Percentiles rank a stretch among this genome's conserved stretches.
These are phyloP conservation scores for Proisotoma minuta DNA, from an alignment of 2,888 invertebrate genomes.

Conservation along the genomic window DNA sequence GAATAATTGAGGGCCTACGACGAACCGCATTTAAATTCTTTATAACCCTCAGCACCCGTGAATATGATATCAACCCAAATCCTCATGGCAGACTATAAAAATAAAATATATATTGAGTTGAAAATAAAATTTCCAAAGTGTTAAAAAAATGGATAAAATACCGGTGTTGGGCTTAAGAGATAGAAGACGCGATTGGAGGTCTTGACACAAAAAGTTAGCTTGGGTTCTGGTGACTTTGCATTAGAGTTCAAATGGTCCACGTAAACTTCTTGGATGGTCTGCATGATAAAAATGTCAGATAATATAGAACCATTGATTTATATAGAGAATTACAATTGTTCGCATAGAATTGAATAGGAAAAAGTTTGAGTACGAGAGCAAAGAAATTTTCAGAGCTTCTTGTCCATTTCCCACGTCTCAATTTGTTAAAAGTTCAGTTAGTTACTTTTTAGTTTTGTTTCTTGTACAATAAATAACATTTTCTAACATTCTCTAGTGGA, in stretches of 20 bases:
- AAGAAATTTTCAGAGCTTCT: too few relatives aligned
- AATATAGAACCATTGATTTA: constrained; percentile 44
- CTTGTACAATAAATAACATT: too few relatives aligned
- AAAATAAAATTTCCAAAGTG: too few relatives aligned
- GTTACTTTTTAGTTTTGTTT: too few relatives aligned
- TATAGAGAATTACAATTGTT: constrained; percentile 23
- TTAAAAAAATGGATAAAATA: too few relatives aligned
- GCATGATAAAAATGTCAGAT: constrained; percentile 47
- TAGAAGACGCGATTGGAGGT: constrained; percentile 83
- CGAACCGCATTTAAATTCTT: constrained; percentile 58
- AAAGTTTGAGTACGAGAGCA: neutral
- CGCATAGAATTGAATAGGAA: neutral
- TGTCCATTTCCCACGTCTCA: too few relatives aligned
- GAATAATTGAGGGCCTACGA: constrained; percentile 39
- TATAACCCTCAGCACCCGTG: constrained; percentile 86
- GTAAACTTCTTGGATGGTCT: constrained; percentile 96
- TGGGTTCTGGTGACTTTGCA: constrained; percentile 85
- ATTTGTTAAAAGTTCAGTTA: too few relatives aligned
- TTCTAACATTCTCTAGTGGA: too few relatives aligned
- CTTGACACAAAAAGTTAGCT: constrained; percentile 90
- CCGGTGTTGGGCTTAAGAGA: constrained; percentile 87
- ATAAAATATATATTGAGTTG: too few relatives aligned
- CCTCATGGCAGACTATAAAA: too few relatives aligned
- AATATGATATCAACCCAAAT: constrained; percentile 96
- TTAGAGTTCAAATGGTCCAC: constrained; percentile 88